Evolutionary conservation across 2,888 invertebrate genomes (phyloP).

Genomic region (Alentia gelatinosa): DNA sequence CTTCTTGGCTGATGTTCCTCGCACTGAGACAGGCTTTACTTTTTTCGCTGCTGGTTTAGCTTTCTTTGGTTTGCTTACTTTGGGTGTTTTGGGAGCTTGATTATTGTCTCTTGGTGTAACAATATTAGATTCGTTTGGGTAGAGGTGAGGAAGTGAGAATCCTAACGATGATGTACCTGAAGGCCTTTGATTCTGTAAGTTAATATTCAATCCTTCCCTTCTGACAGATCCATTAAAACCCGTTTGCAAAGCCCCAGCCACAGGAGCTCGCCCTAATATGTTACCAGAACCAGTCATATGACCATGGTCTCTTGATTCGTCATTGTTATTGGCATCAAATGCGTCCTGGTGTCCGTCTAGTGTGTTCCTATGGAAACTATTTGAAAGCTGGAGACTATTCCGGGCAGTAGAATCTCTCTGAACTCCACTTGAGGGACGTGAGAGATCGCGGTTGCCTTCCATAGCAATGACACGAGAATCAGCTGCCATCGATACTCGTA

Average conservation of each 20-base stretch:
- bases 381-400: neutral
- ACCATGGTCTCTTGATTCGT: neutral
- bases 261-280: neutral
- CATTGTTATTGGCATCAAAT: neutral
- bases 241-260: neutral
- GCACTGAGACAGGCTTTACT: neutral
- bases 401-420: neutral
- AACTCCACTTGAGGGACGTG: neutral
- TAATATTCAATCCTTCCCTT: neutral
- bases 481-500: neutral
- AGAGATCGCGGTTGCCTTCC: neutral
- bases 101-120: neutral
- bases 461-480: slow-evolving; percentile 14
- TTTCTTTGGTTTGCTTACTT: neutral
- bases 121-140: neutral
- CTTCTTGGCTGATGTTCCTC: neutral
- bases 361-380: neutral
- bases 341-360: neutral
- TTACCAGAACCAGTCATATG: neutral
- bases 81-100: neutral
- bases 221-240: neutral
- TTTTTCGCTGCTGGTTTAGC: neutral
- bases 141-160: neutral
- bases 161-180: neutral
- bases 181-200: neutral